These are phyloP conservation scores for Leuciscus waleckii DNA, from an alignment of 2,797 vertebrate genomes.

Conservation along the genomic window DNA sequence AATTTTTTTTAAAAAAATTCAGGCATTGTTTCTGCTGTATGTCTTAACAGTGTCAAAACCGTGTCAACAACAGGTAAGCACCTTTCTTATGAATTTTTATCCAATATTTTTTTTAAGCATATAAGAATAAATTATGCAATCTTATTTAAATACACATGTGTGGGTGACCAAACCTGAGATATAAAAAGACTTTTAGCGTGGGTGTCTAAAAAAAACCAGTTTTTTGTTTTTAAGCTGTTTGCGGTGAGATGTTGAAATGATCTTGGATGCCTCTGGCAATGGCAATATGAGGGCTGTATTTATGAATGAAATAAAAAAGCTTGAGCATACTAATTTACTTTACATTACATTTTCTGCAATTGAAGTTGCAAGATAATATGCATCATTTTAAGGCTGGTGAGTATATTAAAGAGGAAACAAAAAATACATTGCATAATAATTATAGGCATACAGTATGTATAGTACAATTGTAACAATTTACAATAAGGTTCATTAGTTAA, in stretches of 20 bases:
- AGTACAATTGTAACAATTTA: too few species aligned
- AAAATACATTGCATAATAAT: background rate
- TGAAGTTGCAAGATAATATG: background rate
- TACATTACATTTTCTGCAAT: background rate
- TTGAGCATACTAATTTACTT: background rate
- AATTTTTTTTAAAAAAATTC: too few species aligned
- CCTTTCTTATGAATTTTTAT: background rate
- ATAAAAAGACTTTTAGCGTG: background rate
- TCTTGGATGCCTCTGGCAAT: background rate
- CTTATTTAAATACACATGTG: background rate
- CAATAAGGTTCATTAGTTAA: too few species aligned
- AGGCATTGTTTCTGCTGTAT: background rate
- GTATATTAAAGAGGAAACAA: background rate
- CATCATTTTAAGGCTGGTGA: background rate
- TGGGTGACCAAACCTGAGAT: background rate
- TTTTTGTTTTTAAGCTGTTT: background rate
- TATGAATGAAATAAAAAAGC: background rate
- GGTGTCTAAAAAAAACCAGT: background rate
- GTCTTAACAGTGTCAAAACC: background rate
- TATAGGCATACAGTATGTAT: background rate
- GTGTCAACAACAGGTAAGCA: background rate
- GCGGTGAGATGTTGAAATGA: background rate
- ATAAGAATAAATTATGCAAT: background rate
- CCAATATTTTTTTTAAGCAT: background rate
- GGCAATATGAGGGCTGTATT: background rate